Percentiles rank a stretch among this genome's conserved stretches.
phyloP scores from a whole-genome alignment of 2,797 vertebrate species.

The Pseudochirops corinnae region DNA sequence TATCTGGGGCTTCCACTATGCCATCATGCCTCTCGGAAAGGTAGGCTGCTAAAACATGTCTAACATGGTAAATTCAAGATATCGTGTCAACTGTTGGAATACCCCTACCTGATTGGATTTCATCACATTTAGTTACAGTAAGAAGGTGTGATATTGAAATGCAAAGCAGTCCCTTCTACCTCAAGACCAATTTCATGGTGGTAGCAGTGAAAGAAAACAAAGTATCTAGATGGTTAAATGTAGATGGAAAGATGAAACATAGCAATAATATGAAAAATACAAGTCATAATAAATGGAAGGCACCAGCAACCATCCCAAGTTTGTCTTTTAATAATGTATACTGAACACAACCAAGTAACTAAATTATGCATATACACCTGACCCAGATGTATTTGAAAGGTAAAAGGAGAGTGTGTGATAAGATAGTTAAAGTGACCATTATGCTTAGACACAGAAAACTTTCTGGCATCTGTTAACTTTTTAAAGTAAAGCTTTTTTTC shows the following conservation, averaged over 20 bases:
- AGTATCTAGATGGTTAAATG: conserved; percentile 21
- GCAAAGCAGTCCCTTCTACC: conserved; percentile 13
- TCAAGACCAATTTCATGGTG: conserved; percentile 36
- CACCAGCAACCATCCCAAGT: neutral
- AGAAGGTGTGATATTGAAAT: conserved; percentile 1
- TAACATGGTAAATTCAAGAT: neutral
- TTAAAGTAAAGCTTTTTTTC: neutral
- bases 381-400: conserved; percentile 46
- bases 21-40: neutral
- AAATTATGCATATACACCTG: conserved; percentile 70
- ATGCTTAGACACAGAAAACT: neutral
- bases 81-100: conserved; percentile 7
- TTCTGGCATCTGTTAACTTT: neutral
- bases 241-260: conserved; percentile 23
- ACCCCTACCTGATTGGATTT: conserved; percentile 43
- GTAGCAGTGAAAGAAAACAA: conserved; percentile 17
- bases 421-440: neutral
- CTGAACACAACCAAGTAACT: conserved; percentile 26
- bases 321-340: conserved; percentile 65
- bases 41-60: neutral
- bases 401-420: neutral
- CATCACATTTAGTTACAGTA: conserved; percentile 27
- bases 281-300: conserved; percentile 10
- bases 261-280: conserved; percentile 20
- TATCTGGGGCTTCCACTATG: neutral